These are phyloP conservation scores for Caenorhabditis sp. DNA, from an alignment of 2,888 invertebrate species.

Conservation along the genomic window DNA sequence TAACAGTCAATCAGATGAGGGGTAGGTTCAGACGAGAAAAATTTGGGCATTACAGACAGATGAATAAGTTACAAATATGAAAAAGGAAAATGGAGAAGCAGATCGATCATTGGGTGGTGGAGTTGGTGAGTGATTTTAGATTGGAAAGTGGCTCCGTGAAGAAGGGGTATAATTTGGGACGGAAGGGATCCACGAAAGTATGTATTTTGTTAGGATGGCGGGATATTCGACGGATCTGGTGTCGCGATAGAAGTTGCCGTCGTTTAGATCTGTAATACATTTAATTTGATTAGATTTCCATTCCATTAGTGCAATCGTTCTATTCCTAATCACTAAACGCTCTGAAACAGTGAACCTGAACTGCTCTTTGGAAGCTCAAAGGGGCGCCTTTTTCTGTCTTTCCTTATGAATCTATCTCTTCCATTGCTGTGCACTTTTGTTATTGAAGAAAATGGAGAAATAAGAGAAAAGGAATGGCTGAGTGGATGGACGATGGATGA, in stretches of 20 bases:
- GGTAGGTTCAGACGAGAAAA: neutral
- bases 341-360: slow-evolving; percentile 36
- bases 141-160: neutral
- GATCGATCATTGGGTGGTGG: slow-evolving; percentile 12
- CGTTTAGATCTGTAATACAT: slow-evolving; percentile 41
- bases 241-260: slow-evolving; percentile 9
- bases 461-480: too few relatives aligned
- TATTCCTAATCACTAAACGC: neutral
- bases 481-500: too few relatives aligned
- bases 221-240: slow-evolving; percentile 9
- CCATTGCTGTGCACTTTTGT: neutral
- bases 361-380: neutral
- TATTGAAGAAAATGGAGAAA: neutral
- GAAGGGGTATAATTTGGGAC: slow-evolving; percentile 11
- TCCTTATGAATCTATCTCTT: neutral
- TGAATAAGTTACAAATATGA: neutral
- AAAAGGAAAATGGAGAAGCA: slow-evolving; percentile 1
- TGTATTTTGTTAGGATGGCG: slow-evolving; percentile 31
- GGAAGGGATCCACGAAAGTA: slow-evolving; percentile 20
- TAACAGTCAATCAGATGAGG: neutral
- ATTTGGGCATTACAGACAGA: neutral
- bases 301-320: neutral
- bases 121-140: neutral
- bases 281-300: neutral
- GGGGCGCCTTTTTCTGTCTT: neutral